Conservation (phyloP, 2,113 vertebrate genomes). For the Ploceus nigricollis region DNA sequence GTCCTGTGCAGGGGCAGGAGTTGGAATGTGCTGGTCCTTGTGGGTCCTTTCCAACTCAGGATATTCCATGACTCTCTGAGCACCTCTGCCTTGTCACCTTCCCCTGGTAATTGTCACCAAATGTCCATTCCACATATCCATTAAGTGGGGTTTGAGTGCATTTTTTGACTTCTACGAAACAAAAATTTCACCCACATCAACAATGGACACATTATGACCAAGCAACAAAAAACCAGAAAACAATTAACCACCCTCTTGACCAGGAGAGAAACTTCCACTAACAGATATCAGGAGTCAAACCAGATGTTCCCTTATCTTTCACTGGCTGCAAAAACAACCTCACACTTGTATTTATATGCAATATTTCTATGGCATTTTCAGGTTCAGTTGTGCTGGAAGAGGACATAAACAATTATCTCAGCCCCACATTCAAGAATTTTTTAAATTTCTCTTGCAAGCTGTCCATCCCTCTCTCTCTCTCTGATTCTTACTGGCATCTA, state of each 20-base stretch:
- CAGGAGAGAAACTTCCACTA: neutral
- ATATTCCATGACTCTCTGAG: neutral
- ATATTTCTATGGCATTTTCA: neutral
- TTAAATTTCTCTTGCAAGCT: neutral
- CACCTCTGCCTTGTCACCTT: neutral
- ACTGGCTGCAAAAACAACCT: neutral
- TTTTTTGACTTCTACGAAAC: neutral
- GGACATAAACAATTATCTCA: neutral
- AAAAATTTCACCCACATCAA: neutral
- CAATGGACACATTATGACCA: neutral
- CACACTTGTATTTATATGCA: neutral
- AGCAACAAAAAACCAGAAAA: neutral
- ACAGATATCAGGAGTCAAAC: neutral
- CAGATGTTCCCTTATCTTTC: neutral
- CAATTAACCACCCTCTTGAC: neutral
- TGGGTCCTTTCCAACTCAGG: neutral
- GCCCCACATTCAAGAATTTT: neutral
- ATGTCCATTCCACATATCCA: too few species aligned
- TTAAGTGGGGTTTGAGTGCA: neutral
- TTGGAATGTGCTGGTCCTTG: neutral
- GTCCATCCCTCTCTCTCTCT: neutral
- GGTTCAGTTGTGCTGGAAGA: neutral
- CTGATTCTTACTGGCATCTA: conserved; percentile 24
- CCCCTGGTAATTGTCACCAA: neutral
- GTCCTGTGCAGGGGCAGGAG: neutral